These are phyloP conservation scores for Puma concolor DNA, from an alignment of 2,113 vertebrate genomes.

Conservation along the genomic window DNA sequence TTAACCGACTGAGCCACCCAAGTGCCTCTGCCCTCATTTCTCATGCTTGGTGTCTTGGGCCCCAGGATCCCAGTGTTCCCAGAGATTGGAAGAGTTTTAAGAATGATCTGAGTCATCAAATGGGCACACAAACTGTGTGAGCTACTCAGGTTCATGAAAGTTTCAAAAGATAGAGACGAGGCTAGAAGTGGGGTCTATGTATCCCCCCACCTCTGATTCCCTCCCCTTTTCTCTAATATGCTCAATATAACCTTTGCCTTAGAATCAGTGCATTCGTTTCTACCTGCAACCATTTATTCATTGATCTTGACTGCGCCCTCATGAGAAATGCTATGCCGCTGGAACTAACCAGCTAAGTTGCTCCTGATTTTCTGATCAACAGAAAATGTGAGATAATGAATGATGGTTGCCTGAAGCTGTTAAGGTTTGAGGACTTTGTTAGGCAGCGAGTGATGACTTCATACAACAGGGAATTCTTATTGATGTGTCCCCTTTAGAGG, in stretches of 20 bases:
- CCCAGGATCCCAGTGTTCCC: background rate
- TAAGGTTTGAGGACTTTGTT: background rate
- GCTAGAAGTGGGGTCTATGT: background rate
- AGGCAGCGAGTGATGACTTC: background rate
- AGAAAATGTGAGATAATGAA: background rate
- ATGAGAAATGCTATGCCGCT: background rate
- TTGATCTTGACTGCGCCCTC: background rate
- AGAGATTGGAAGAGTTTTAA: background rate
- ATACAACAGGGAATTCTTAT: background rate
- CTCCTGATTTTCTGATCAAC: background rate
- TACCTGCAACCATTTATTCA: background rate
- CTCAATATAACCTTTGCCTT: background rate
- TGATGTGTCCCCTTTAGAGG: background rate
- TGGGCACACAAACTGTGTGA: background rate
- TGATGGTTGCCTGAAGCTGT: background rate
- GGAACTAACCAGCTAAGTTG: background rate
- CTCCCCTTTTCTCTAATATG: background rate
- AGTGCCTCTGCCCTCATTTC: background rate
- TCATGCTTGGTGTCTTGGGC: background rate
- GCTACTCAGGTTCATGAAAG: background rate
- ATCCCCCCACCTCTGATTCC: background rate
- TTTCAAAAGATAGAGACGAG: background rate
- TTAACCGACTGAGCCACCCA: too few relatives aligned
- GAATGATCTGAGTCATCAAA: background rate
- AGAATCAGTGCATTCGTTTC: background rate